Percentiles rank a stretch among this genome's conserved stretches.
Conservation (phyloP, 1,140 invertebrate genomes). For the Diuraphis noxia region DNA sequence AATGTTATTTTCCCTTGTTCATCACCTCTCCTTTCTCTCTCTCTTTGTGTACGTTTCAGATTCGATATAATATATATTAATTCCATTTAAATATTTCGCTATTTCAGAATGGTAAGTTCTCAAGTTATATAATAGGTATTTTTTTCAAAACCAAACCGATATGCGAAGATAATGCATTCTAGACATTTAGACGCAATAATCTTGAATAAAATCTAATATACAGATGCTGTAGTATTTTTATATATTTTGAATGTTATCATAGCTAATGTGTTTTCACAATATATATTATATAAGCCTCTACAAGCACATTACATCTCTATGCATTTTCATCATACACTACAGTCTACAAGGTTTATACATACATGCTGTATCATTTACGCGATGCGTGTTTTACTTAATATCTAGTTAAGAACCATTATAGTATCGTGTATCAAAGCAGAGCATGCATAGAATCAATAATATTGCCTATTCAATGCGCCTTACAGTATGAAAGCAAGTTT, state of each 20-base stretch:
- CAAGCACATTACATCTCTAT: not conserved
- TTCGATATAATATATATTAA: not conserved
- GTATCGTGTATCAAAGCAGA: conserved; percentile 6
- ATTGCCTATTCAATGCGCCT: conserved; percentile 50
- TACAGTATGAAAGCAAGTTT: conserved; percentile 9
- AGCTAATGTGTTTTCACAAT: not conserved
- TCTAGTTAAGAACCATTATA: conserved; percentile 1
- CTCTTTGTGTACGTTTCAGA: not conserved
- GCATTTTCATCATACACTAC: not conserved
- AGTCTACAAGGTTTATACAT: not conserved
- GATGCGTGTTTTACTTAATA: conserved; percentile 21
- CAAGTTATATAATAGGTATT: not conserved
- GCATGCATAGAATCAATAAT: not conserved
- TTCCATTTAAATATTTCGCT: not conserved
- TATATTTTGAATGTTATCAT: not conserved
- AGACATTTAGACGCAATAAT: not conserved
- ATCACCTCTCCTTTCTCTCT: not conserved
- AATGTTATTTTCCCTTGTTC: not conserved
- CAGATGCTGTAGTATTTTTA: not conserved
- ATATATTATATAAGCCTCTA: not conserved
- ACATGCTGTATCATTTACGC: not conserved
- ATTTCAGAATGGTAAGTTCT: not conserved
- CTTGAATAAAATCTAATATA: not conserved
- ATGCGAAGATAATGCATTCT: not conserved
- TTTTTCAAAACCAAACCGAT: not conserved